A percentile compares a stretch with the other conserved stretches of the same genome.
Conservation (phyloP, 2,797 vertebrate genomes). For the Pempheris klunzingeri region DNA sequence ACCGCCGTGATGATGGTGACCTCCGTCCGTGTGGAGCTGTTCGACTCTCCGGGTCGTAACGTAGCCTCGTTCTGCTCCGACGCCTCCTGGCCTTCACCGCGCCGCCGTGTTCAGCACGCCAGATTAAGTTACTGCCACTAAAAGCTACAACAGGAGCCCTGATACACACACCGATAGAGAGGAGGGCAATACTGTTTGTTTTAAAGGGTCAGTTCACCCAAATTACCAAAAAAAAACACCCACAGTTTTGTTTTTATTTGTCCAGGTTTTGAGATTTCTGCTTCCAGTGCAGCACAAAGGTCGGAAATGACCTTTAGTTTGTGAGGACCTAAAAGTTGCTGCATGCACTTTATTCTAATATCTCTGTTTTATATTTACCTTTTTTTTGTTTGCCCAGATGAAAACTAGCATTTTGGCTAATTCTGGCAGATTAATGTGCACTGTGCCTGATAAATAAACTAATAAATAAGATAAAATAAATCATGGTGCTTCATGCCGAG, state of each 20-base stretch:
- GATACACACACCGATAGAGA: slow-evolving; percentile 26
- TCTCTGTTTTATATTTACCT: no score
- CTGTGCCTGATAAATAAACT: no score
- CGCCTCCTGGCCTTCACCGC: slow-evolving; percentile 45
- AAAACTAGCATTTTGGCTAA: no score
- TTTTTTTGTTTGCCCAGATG: no score
- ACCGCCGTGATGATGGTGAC: no score
- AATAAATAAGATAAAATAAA: no score
- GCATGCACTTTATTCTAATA: no score
- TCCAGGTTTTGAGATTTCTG: background rate
- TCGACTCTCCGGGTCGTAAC: background rate
- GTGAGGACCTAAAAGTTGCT: no score
- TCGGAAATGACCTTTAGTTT: background rate
- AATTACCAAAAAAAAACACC: background rate
- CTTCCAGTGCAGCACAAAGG: no score
- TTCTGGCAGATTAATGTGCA: no score
- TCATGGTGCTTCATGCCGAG: no score
- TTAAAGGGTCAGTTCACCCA: background rate
- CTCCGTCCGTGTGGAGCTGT: background rate
- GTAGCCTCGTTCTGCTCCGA: slow-evolving; percentile 39
- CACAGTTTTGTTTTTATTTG: background rate
- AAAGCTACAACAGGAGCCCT: slow-evolving; percentile 49
- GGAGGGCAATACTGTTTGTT: background rate
- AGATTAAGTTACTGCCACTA: slow-evolving; percentile 64
- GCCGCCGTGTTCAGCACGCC: slow-evolving; percentile 7